phyloP scores from a whole-genome alignment of 2,113 vertebrate species.

The Phylloscopus trochilus region DNA sequence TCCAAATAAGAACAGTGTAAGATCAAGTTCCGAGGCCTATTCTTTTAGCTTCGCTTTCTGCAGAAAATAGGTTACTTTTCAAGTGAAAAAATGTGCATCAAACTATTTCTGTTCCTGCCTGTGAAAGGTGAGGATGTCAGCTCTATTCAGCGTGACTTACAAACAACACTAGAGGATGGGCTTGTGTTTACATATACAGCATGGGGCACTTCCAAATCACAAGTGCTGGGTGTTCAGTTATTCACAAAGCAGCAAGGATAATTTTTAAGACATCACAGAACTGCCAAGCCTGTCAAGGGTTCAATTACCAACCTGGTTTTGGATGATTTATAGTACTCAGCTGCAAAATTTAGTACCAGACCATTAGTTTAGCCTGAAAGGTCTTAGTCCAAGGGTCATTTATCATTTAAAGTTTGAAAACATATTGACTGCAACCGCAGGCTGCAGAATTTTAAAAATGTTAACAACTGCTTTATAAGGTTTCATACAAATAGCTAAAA shows the following conservation, averaged over 20 bases:
- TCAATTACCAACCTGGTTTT: slow-evolving; percentile 18
- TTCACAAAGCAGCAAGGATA: slow-evolving; percentile 20
- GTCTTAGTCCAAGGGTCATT: neutral
- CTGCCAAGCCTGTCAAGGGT: slow-evolving; percentile 15
- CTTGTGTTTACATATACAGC: slow-evolving; percentile 25
- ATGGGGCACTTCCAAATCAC: slow-evolving; percentile 12
- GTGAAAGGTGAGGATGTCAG: neutral
- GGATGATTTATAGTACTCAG: slow-evolving; percentile 48
- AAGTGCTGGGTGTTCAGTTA: neutral
- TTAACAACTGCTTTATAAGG: neutral
- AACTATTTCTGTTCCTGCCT: neutral
- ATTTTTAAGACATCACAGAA: slow-evolving; percentile 35
- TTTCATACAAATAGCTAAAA: neutral
- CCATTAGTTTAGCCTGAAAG: neutral
- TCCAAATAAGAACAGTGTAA: slow-evolving; percentile 64
- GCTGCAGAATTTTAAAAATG: neutral
- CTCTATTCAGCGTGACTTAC: neutral
- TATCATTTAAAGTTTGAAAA: slow-evolving; percentile 27
- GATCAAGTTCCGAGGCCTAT: neutral
- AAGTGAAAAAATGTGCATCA: neutral
- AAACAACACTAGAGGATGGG: neutral
- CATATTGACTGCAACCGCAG: neutral
- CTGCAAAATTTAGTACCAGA: slow-evolving; percentile 44
- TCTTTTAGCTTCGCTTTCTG: slow-evolving; percentile 10
- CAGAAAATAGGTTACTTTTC: neutral